Conservation (phyloP, 2,797 vertebrate genomes). For the Enteromius argenteus region DNA sequence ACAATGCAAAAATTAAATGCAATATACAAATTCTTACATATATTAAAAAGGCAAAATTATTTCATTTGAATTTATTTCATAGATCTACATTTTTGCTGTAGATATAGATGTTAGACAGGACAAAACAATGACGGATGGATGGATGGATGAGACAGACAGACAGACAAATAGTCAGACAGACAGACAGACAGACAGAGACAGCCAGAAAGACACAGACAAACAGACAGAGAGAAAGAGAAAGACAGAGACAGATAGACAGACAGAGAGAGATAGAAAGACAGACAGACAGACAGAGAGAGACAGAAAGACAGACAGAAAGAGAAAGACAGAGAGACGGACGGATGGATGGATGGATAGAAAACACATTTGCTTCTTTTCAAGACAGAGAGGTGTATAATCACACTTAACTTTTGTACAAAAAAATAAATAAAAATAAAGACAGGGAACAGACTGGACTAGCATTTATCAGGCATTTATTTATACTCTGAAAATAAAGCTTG, state of each 20-base stretch:
- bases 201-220: not conserved
- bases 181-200: not conserved
- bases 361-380: not conserved
- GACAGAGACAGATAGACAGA: not conserved
- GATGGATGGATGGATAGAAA: not conserved
- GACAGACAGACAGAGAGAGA: not conserved
- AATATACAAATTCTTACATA: not conserved
- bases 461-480: slow-evolving; percentile 22
- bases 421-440: not conserved
- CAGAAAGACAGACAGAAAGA: no score
- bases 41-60: not conserved
- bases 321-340: not conserved
- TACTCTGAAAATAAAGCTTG: slow-evolving; percentile 6
- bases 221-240: not conserved
- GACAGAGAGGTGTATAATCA: not conserved
- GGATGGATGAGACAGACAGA: not conserved
- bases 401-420: not conserved
- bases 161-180: not conserved
- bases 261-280: not conserved
- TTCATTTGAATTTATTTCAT: no score
- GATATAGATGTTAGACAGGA: not conserved
- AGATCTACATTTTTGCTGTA: no score
- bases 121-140: not conserved
- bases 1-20: not conserved
- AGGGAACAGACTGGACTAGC: not conserved